A percentile compares a stretch with the other conserved stretches of the same genome.
phyloP scores from a whole-genome alignment of 37 sponge, comb jelly and placozoan species.

The Cliona cf. orientalis region DNA sequence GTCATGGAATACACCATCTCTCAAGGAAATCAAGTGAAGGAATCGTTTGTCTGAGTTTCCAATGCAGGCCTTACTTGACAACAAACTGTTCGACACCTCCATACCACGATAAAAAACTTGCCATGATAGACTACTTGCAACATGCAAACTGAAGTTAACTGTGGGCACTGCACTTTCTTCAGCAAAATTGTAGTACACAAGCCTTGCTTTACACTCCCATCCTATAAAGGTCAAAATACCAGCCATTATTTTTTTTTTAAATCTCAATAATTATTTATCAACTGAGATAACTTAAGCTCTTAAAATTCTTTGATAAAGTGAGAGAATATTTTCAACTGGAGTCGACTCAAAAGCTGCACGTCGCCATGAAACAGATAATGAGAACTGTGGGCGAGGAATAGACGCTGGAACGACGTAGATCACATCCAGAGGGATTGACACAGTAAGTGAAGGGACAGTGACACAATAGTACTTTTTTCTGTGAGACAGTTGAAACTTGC shows the following conservation, averaged over 20 bases:
- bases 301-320: not conserved
- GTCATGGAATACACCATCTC: not conserved
- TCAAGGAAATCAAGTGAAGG: not conserved
- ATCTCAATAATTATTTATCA: slow-evolving; percentile 2
- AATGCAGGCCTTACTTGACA: not conserved
- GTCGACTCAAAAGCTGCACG: not conserved
- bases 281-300: not conserved
- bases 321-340: not conserved
- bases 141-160: not conserved
- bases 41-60: slow-evolving; percentile 32
- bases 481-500: not conserved
- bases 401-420: not conserved
- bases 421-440: not conserved
- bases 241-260: not conserved
- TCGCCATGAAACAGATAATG: not conserved
- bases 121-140: slow-evolving; percentile 1
- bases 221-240: not conserved
- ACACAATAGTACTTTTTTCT: not conserved
- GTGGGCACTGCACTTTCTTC: not conserved
- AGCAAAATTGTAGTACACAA: not conserved
- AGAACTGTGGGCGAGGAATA: not conserved
- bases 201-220: not conserved
- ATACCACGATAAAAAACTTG: not conserved
- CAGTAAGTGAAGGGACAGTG: not conserved
- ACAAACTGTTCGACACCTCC: not conserved